Base-by-base conservation (phyloP, 2,888 invertebrate genomes). In the Hedya salicella region DNA sequence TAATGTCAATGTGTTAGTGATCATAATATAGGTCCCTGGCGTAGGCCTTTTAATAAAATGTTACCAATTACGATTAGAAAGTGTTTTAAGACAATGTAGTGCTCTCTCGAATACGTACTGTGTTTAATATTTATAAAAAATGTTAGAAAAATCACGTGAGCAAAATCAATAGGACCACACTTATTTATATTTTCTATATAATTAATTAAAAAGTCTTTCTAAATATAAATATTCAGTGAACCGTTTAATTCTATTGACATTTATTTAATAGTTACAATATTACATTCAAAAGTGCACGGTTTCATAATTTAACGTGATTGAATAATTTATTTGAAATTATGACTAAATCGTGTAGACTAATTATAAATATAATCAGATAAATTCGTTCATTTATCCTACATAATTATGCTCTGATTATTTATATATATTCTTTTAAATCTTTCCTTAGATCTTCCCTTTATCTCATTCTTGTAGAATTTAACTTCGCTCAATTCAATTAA, bases 401-500 rank as follows among this genome's bases (percentile, higher is more conserved):
- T 36, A 57, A 44, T 25, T 25, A 44, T 16, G 6, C 36, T 36
- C 25, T 25, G 5, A 5, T 54, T 42, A 40, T 40, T 40, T 16
- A 54, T 42, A 25, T 56, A 30, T 25, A 36, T 4, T 11, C 36
- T 17, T 36, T n/a, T 13, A 11, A 6, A 53, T 1, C 8, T 39
- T 39, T 53, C 8, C 13, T 39, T 13, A 39, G 1, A 52, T 36
- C 11, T 39, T 54, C 25, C 39, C 13, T 25, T 54, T 30, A 30
- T 9, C 16, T 14, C n/a, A 30, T 3, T 49, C 1, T 14, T 30
- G n/a, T 14, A n/a, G 1, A 71, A 67, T 71, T 62, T n/a, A 19
- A 25, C 6, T 4, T 46, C 19, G 21, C 11, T 46, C 13, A 60
- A 71, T 66, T 70, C 53, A 61, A 54, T 62, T 79, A 78, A 78